Percentiles rank a stretch among this genome's conserved stretches.
phyloP scores from a whole-genome alignment of 2,888 invertebrate species.

The Drosophila acutilabella region DNA sequence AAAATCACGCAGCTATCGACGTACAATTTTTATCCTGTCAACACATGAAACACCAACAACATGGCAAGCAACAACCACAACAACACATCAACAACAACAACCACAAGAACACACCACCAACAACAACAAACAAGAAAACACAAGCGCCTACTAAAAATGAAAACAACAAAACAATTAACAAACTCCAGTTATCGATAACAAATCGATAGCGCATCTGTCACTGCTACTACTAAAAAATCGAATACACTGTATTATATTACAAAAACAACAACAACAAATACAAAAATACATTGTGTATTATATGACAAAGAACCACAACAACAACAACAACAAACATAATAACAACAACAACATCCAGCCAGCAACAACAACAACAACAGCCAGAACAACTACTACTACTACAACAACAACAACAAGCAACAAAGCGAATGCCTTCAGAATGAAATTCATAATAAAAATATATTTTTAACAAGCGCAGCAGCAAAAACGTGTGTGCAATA shows the following conservation, averaged over 20 bases:
- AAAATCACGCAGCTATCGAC: slow-evolving; percentile 36
- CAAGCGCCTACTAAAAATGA: slow-evolving; percentile 44
- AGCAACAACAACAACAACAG: slow-evolving; percentile 49
- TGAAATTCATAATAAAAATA: slow-evolving; percentile 20
- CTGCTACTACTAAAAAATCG: slow-evolving; percentile 68
- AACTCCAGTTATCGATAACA: slow-evolving; percentile 13
- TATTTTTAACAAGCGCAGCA: slow-evolving; percentile 45
- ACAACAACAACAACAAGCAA: slow-evolving; percentile 45
- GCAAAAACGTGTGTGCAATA: slow-evolving; percentile 39
- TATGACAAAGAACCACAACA: slow-evolving; percentile 68
- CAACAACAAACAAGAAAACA: slow-evolving; percentile 30
- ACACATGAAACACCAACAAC: slow-evolving; percentile 43
- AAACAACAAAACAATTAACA: slow-evolving; percentile 52
- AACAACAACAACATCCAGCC: slow-evolving; percentile 61
- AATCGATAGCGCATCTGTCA: slow-evolving; percentile 23
- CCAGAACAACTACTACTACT: slow-evolving; percentile 53
- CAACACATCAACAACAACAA: slow-evolving; percentile 28
- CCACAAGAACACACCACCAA: slow-evolving; percentile 33
- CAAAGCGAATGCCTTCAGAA: slow-evolving; percentile 38
- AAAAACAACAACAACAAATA: slow-evolving; percentile 31
- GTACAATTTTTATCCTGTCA: slow-evolving; percentile 53
- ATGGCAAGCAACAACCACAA: slow-evolving; percentile 28
- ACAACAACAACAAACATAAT: slow-evolving; percentile 49
- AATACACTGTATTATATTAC: slow-evolving; percentile 65
- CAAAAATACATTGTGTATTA: slow-evolving; percentile 69